Base-by-base conservation (phyloP, 2,888 invertebrate species). In the Ectemnius continuus region DNA sequence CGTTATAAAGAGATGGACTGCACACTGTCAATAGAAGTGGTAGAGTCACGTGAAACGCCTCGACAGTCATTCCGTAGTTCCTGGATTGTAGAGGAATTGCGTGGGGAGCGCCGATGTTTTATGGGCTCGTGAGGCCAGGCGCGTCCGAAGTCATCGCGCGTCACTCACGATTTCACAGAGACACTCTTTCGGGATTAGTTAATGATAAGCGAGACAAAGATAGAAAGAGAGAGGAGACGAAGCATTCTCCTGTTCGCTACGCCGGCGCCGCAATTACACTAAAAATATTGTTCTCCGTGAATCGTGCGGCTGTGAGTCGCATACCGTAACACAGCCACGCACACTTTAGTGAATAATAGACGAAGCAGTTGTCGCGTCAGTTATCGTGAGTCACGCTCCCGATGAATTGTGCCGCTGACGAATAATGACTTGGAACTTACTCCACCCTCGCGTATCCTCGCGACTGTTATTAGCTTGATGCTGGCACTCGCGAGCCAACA, bases 271-370 rank as follows among this genome's bases (percentile, higher is more conserved):
- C 36, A 46, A 52, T 28, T 16, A 47, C 63, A 48, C 14, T 26
- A 20, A 46, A 13, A 52, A 23, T 16, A 64, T 16, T 66, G 70
- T 70, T 59, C 62, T 63, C 62, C 20, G n/a, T 36, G 59, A 46
- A 28, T 66, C 28, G 47, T 1, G 16, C 36, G 59, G 11, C 36
- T 1, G 8, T 36, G 36, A 36, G 8, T 6, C 36, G 58, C 63
- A 73, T 59, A 36, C 23, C 23, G 26, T n/a, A 23, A 45, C 28
- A 20, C 56, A 11, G 48, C 52, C 36, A 16, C 59, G 73, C 62
- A 70, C 78, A 61, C 73, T 36, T 6, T 16, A 59, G 20, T 72
- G 73, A 80, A 75, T 76, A 78, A 80, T 58, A 70, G 36, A 48
- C 58, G n/a, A 16, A 46, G 56, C 61, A 47, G 66, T 74, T 70